Base-by-base conservation (phyloP, 30 jellyfish, hydroid and myxozoan species). In the Turritopsis rubra region DNA sequence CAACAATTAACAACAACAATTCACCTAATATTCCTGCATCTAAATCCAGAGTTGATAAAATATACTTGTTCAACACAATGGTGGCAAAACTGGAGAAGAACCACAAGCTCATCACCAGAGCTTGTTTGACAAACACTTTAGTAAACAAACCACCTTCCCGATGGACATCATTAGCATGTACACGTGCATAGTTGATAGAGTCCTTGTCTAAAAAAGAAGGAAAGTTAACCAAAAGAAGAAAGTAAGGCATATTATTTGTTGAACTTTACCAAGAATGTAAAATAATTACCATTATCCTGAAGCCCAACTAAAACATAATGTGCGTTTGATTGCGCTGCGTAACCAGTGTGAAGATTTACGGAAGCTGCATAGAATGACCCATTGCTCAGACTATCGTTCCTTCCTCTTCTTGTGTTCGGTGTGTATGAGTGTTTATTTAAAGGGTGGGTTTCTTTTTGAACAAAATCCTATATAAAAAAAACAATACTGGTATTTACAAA, bases 41-140 rank as follows among this genome's bases (percentile, higher is more conserved):
- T 16, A 90, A 91, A 85, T 89, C 95, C 68, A 93, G 84, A 16
- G 96, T 74, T 0, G 99, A 77, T 19, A 93, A 89, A 8, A 87
- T 83, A 54, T 88, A 93, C 73, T 93, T 93, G 87, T 93, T 93
- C 73, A 82, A 68, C 70, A 93, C 87, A 22, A 93, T 93, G 27
- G 97, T 88, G 73, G 96, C 71, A 75, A 93, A 88, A 73, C 99
- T 93, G 84, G 90, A 85, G 70, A 93, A 80, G 54, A 93, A 93
- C 99, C 99, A 93, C 24, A 91, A 84, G 22, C 84, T 53, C 96
- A 93, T 88, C 1, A 93, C 90, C 28, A 84, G 25, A 9, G 85
- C 85, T 65, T 89, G 99, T 84, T 75, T 86, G 27, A 88, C 17
- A 70, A 86, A 80, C 52, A 83, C 79, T 18, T 84, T 52, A 17